These are phyloP conservation scores for Myrmecobius fasciatus DNA, from an alignment of 2,113 vertebrate genomes.

Conservation along the genomic window DNA sequence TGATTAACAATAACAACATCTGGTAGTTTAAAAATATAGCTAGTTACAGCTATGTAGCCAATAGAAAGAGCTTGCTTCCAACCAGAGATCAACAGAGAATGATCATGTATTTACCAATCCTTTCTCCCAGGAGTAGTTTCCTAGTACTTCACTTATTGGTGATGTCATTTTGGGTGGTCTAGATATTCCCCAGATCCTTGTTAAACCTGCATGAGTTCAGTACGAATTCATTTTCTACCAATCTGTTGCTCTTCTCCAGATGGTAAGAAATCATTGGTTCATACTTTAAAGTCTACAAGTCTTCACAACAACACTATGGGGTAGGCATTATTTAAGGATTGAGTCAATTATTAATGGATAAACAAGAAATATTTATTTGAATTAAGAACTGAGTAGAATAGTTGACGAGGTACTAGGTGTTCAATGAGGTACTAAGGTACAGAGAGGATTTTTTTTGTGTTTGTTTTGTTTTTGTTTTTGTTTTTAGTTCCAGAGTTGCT, in stretches of 20 bases:
- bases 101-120: not conserved
- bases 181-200: not conserved
- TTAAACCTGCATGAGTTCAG: not conserved
- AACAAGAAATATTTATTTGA: not conserved
- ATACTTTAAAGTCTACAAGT: not conserved
- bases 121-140: not conserved
- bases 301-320: not conserved
- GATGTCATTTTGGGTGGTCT: not conserved
- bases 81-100: not conserved
- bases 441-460: not conserved
- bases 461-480: not conserved
- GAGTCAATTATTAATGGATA: not conserved
- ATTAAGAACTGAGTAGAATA: not conserved
- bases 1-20: not conserved
- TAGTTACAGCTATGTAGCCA: not conserved
- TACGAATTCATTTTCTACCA: not conserved
- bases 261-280: not conserved
- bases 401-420: not conserved
- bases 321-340: not conserved
- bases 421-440: not conserved
- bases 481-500: not conserved
- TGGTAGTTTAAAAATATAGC: not conserved
- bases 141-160: not conserved
- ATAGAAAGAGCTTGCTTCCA: not conserved
- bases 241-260: not conserved